These are phyloP conservation scores for Apis laboriosa DNA, from an alignment of 1,140 invertebrate species.

Conservation along the genomic window DNA sequence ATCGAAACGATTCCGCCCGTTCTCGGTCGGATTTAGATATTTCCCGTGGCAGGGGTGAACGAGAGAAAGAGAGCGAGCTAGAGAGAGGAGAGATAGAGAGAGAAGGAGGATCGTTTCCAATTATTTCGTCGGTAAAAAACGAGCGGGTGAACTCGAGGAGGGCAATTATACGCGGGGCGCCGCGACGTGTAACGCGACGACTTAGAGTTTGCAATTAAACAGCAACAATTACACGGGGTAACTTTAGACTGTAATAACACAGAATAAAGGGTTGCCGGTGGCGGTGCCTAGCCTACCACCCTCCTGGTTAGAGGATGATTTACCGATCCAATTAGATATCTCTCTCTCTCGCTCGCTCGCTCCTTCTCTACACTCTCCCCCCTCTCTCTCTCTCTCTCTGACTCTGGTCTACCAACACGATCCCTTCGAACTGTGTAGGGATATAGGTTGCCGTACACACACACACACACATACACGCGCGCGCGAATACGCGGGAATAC, in stretches of 20 bases:
- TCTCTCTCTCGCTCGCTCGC: slow-evolving; percentile 37
- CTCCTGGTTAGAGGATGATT: slow-evolving; percentile 81
- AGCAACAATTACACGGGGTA: slow-evolving; percentile 82
- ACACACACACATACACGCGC: too few species aligned
- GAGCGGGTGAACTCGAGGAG: slow-evolving; percentile 62
- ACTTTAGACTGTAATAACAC: slow-evolving; percentile 82
- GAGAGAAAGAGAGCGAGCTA: not conserved
- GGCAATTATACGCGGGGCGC: slow-evolving; percentile 67
- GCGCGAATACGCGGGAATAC: not conserved
- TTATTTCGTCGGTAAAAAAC: slow-evolving; percentile 63
- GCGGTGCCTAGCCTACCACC: slow-evolving; percentile 73
- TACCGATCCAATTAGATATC: slow-evolving; percentile 81
- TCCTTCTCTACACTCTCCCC: slow-evolving; percentile 39
- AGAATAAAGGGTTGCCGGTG: slow-evolving; percentile 80
- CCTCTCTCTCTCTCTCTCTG: slow-evolving; percentile 41
- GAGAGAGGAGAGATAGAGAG: not conserved
- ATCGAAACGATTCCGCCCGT: slow-evolving; percentile 6
- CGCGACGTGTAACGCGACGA: slow-evolving; percentile 75
- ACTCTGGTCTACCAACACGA: not conserved
- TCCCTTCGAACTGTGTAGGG: not conserved
- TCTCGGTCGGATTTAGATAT: slow-evolving; percentile 37
- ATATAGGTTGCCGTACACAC: too few species aligned
- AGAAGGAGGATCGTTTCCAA: slow-evolving; percentile 48
- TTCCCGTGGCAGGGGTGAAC: not conserved
- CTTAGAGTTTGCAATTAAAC: slow-evolving; percentile 81